These are phyloP conservation scores for Lamproptera curius DNA, from an alignment of 2,888 invertebrate genomes.

Conservation along the genomic window DNA sequence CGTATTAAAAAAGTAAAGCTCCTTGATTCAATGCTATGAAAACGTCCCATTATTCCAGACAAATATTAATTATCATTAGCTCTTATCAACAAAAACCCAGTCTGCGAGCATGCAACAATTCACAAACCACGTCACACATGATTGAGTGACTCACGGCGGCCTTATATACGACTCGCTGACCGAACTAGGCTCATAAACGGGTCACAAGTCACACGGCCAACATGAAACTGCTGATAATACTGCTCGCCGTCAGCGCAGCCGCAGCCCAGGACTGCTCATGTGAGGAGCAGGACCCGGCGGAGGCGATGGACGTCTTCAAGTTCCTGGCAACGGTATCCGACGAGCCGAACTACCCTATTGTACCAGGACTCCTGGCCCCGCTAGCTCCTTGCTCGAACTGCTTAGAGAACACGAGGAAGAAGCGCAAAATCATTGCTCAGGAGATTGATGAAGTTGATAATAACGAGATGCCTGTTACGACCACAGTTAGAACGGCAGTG, in stretches of 20 bases:
- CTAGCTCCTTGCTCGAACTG: constrained; percentile 33
- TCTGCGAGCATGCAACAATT: too few relatives aligned
- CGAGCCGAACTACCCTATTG: constrained; percentile 21
- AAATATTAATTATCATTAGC: too few relatives aligned
- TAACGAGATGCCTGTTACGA: background rate
- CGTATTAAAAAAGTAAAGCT: too few relatives aligned
- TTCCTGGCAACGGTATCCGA: constrained; percentile 1
- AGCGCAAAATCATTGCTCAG: constrained; percentile 19
- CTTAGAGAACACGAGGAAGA: constrained; percentile 26
- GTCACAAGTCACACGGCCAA: background rate
- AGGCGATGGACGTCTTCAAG: constrained; percentile 6
- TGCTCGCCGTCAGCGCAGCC: background rate
- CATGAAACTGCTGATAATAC: constrained; percentile 6
- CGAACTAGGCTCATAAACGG: too few relatives aligned
- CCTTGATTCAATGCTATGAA: too few relatives aligned
- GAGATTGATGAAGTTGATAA: background rate
- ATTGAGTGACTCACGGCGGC: too few relatives aligned
- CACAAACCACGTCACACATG: too few relatives aligned
- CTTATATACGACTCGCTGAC: too few relatives aligned
- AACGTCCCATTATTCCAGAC: too few relatives aligned
- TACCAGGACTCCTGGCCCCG: constrained; percentile 32
- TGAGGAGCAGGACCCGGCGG: background rate
- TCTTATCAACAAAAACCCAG: too few relatives aligned
- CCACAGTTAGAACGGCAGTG: background rate
- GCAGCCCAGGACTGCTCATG: constrained; percentile 7